A percentile compares a stretch with the other conserved stretches of the same genome.
Evolutionary conservation across 2,888 invertebrate species (phyloP).

Genomic region (Lapara coniferarum): DNA sequence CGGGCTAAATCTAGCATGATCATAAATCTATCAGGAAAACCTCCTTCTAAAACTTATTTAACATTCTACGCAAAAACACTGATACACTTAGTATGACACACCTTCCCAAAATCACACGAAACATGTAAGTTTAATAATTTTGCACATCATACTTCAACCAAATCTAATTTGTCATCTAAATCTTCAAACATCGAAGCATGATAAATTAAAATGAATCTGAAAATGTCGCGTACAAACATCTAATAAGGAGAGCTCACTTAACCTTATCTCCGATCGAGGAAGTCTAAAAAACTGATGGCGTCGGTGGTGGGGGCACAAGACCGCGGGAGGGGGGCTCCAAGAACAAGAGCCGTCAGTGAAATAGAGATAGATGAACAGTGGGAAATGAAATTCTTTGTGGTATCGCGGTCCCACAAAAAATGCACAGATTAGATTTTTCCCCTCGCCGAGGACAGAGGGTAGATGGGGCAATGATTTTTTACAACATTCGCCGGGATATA

Average conservation of each 20-base stretch:
- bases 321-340: slow-evolving; percentile 55
- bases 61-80: too few species aligned
- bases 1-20: too few species aligned
- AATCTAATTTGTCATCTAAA: too few species aligned
- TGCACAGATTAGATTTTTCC: slow-evolving; percentile 85
- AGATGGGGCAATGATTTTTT: slow-evolving; percentile 83
- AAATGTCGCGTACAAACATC: slow-evolving; percentile 74
- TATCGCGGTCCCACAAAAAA: slow-evolving; percentile 85
- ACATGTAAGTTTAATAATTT: too few species aligned
- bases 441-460: slow-evolving; percentile 77
- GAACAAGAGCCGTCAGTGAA: slow-evolving; percentile 84
- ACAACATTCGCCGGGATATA: slow-evolving; percentile 79
- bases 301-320: slow-evolving; percentile 41
- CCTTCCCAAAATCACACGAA: too few species aligned
- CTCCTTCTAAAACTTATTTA: too few species aligned
- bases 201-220: slow-evolving; percentile 68
- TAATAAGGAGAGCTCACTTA: slow-evolving; percentile 80
- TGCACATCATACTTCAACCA: too few species aligned
- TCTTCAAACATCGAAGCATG: slow-evolving; percentile 37
- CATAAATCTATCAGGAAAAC: too few species aligned
- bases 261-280: slow-evolving; percentile 82
- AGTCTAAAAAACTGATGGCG: slow-evolving; percentile 79
- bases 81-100: too few species aligned
- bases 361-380: slow-evolving; percentile 85
- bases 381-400: slow-evolving; percentile 85